Evolutionary conservation across 2,113 vertebrate species (phyloP), one percentile per base, ranked within the genome.

Genomic region (Psittacula cyanocephala): DNA sequence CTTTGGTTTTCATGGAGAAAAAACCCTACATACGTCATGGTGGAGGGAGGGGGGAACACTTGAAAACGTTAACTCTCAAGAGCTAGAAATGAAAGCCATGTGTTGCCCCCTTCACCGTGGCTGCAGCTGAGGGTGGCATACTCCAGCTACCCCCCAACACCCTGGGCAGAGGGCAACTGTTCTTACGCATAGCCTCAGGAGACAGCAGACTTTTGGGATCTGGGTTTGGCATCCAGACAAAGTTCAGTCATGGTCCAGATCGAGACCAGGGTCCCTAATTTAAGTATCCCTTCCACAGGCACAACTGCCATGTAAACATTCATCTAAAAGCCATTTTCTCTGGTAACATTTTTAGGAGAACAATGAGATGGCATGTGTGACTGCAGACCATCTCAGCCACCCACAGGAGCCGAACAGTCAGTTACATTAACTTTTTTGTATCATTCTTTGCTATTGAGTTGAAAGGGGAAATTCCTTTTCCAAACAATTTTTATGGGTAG

Each of bases 301-400:
- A 81, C 39, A 88, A 86, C 64, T 80, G 70, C 29, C 76, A 49
- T 71, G 50, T 71, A 83, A 90, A 91, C 60, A 81, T 64, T 33
- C 9, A 90, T 63, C 63, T 74, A 91, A 87, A 88, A 0, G 20
- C 20, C 57, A 82, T 85, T 90, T 94, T 93, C 71, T 90, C 74
- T 91, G 68, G 60, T 64, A 89, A 93, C 11, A 39, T 43, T 89
- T 93, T 93, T 72, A 79, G 70, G 25, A 93, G 76, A 96, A 96
- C 71, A 94, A 81, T 96, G 86, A 88, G 79, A 93, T 68, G 82
- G 50, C 46, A 69, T 74, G 14, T 43, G 43, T 86, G 47, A 75
- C 76, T 75, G 79, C 50, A 87, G 69, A 49, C 33, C 70, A 71
- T 92, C 89, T 76, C 70, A 82, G 76, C 64, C 68, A 86, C 80